phyloP scores from a whole-genome alignment of 2,888 invertebrate species.

The Himalopsyche tibetana region DNA sequence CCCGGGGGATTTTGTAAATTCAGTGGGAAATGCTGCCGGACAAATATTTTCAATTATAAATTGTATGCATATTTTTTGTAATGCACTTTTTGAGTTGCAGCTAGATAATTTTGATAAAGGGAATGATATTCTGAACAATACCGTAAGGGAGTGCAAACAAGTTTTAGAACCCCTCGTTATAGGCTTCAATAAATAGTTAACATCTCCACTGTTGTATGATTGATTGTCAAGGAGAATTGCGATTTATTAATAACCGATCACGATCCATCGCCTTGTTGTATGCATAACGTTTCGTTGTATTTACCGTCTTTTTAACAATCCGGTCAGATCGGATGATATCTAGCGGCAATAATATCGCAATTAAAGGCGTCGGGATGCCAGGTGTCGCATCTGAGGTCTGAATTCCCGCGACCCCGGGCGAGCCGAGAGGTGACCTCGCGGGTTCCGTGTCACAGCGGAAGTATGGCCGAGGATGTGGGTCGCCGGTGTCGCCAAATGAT shows the following conservation, averaged over 20 bases:
- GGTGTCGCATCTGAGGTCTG: slow-evolving; percentile 6
- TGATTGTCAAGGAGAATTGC: background rate
- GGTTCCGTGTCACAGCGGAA: background rate
- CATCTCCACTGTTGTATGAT: background rate
- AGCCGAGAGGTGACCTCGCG: background rate
- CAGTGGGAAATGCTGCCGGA: too few species aligned
- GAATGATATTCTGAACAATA: too few species aligned
- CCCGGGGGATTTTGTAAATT: too few species aligned
- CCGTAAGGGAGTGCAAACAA: too few species aligned
- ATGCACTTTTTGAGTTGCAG: too few species aligned
- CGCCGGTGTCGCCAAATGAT: background rate
- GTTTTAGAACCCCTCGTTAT: too few species aligned
- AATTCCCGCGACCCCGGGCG: slow-evolving; percentile 15
- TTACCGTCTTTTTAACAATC: background rate
- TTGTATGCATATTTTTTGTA: too few species aligned
- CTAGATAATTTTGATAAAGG: too few species aligned
- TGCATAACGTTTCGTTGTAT: background rate
- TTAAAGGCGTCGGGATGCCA: slow-evolving; percentile 24
- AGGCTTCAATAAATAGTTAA: too few species aligned
- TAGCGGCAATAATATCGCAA: background rate
- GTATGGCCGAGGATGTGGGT: background rate
- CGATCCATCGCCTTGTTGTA: background rate
- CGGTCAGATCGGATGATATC: slow-evolving; percentile 2
- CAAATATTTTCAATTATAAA: too few species aligned
- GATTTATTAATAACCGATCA: slow-evolving; percentile 1